Conservation (phyloP, 1,140 invertebrate genomes). For the Phthorimaea operculella region DNA sequence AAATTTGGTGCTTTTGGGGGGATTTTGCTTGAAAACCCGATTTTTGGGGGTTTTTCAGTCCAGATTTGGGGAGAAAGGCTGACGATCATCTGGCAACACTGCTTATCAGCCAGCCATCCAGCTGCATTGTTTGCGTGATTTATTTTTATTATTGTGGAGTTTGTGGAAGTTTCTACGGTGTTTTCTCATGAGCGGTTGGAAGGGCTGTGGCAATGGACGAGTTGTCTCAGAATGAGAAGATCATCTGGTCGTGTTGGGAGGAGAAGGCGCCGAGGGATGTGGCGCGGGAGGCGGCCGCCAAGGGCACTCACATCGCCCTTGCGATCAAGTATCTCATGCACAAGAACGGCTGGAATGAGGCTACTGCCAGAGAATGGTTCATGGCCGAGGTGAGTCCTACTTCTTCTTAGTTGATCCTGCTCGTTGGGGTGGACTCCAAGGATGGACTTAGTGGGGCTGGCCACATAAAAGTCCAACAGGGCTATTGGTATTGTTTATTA, state of each 20-base stretch:
- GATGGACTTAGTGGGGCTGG: no score
- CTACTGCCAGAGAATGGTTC: conserved; percentile 68
- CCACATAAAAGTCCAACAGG: no score
- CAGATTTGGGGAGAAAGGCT: no score
- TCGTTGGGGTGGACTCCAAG: no score
- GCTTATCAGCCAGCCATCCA: no score
- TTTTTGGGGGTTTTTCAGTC: no score
- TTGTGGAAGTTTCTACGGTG: not conserved
- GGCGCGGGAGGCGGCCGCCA: conserved; percentile 73
- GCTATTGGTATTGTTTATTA: no score
- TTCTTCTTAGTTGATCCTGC: not conserved
- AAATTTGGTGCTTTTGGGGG: no score
- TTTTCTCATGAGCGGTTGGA: not conserved
- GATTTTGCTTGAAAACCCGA: no score
- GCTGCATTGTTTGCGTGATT: not conserved
- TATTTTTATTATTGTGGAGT: not conserved
- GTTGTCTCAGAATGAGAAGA: conserved; percentile 67
- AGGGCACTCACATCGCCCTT: conserved; percentile 71
- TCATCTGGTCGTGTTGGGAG: conserved; percentile 71
- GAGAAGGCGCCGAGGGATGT: conserved; percentile 70
- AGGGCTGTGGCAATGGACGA: conserved; percentile 48
- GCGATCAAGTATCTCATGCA: conserved; percentile 69
- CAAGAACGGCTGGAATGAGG: conserved; percentile 65
- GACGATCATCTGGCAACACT: no score
- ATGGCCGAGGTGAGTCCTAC: conserved; percentile 60